Base-by-base conservation (phyloP, 2,113 vertebrate genomes). In the Guaruba guarouba region DNA sequence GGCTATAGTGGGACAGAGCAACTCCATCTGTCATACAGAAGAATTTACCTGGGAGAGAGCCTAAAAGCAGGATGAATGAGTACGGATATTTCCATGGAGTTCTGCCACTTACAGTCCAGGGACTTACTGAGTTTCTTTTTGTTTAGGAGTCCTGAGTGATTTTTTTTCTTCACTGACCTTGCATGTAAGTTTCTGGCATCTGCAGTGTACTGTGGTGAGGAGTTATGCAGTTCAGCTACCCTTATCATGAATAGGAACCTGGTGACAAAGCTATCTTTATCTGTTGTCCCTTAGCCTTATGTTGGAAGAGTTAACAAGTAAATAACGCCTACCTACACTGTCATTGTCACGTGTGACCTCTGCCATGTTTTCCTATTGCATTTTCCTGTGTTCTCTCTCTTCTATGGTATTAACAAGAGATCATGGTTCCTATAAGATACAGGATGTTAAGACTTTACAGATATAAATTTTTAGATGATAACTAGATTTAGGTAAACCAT, bases 1-100 rank as follows among this genome's bases (percentile, higher is more conserved):
- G 31, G 46, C 51, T 1, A 0, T 33, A 16, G 16, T 57, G 63
- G 63, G 39, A 19, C 0, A 1, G 71, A 70, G n/a, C 11, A 44
- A 37, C 35, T 64, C 43, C 23, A 35, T 31, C 48, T 82, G 17
- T 22, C 73, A 84, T 54, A 61, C 57, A 55, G 33, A 62, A 66
- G 61, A 66, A 57, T n/a, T 73, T 74, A 69, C 41, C 63, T 46
- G 28, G 33, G 59, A 55, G 41, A 74, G 37, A 9, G 23, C 41
- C 22, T 86, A 15, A 74, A 79, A 86, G 62, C 48, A 51, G 41
- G 12, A 27, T 35, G 80, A 10, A 31, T 7, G 1, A n/a, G 4
- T 3, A 2, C 2, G 29, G 27, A 6, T 82, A 17, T 24, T 92
- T 80, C 64, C 22, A 1, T 67, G 64, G 76, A 61, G 39, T 48